Base-by-base conservation (phyloP, 2,113 vertebrate genomes). In the Labeo rohita region DNA sequence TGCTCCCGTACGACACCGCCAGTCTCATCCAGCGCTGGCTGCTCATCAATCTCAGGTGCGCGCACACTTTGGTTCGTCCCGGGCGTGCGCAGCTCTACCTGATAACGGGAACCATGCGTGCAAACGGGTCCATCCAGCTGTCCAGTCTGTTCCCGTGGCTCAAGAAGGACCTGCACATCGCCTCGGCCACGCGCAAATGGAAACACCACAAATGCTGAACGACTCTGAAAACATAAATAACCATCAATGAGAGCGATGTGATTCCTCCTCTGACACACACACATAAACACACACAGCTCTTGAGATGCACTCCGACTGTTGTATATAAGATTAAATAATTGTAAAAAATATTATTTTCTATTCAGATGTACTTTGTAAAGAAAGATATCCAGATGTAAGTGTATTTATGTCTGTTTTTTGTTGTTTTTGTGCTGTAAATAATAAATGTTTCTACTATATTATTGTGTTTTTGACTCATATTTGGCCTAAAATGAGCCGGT, bases 21-120 rank as follows among this genome's bases (percentile, higher is more conserved):
- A 94, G 92, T 65, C 93, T 97, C 39, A 93, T 98, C 70, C 95
- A 95, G 76, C 95, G 96, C 84, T 98, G 97, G 97, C 93, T 98
- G 70, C 94, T 97, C 59, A 94, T 97, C 88, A 97, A 98, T 86
- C 92, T 96, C 36, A 92, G 91, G 72, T 97, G 97, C 36, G 93
- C 94, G 0, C 89, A 91, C 23, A 86, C 56, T 28, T 93, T 98
- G 72, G 92, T 90, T 23, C 94, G 94, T 0, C 94, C 92, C 0
- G 93, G 95, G 0, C 95, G 93, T 1, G 92, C 95, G 0, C 93
- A 92, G 92, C 92, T 96, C 1, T 97, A 96, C 72, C 93, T 98
- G 80, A 91, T 98, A 77, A 94, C 94, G 0, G 97, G 97, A 7
- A 92, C 91, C 0, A 94, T 95, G 80, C 93, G 92, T 16, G 59